Evolutionary conservation across 2,797 vertebrate species (phyloP).

Genomic region (Gymnocypris eckloni): DNA sequence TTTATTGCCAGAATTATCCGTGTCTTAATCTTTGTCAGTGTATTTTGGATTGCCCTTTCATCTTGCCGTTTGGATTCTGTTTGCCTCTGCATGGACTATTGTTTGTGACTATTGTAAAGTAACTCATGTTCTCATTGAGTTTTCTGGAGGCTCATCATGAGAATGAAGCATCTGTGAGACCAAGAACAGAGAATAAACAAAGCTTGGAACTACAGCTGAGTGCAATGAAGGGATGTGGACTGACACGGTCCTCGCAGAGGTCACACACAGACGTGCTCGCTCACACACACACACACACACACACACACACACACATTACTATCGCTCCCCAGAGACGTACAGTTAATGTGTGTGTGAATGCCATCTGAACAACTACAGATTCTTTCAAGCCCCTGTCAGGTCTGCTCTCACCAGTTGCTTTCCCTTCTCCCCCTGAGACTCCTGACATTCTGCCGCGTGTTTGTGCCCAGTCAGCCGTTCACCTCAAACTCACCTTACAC

Average conservation of each 20-base stretch:
- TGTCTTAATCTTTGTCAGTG: too few relatives aligned
- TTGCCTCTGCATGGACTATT: too few relatives aligned
- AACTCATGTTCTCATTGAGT: neutral
- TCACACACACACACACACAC: constrained; percentile 16
- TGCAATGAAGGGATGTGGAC: constrained; percentile 16
- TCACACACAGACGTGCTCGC: constrained; percentile 46
- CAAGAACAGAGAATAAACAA: constrained; percentile 18
- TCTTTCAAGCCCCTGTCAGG: neutral
- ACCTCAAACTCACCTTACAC: constrained; percentile 28
- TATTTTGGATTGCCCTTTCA: too few relatives aligned
- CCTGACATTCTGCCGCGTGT: neutral
- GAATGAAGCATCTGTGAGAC: constrained; percentile 8
- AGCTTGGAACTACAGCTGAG: constrained; percentile 28
- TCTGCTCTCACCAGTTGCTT: constrained; percentile 31
- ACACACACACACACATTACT: constrained; percentile 16
- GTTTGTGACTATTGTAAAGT: too few relatives aligned
- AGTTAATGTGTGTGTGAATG: constrained; percentile 34
- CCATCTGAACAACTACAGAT: constrained; percentile 23
- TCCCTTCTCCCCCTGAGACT: constrained; percentile 18
- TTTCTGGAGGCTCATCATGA: neutral
- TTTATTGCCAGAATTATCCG: too few relatives aligned
- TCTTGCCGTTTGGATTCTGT: too few relatives aligned
- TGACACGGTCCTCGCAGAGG: constrained; percentile 47
- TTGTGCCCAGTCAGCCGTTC: constrained; percentile 32
- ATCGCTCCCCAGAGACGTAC: constrained; percentile 42